phyloP scores from a whole-genome alignment of 2,113 vertebrate genomes.

The Pandion haliaetus region DNA sequence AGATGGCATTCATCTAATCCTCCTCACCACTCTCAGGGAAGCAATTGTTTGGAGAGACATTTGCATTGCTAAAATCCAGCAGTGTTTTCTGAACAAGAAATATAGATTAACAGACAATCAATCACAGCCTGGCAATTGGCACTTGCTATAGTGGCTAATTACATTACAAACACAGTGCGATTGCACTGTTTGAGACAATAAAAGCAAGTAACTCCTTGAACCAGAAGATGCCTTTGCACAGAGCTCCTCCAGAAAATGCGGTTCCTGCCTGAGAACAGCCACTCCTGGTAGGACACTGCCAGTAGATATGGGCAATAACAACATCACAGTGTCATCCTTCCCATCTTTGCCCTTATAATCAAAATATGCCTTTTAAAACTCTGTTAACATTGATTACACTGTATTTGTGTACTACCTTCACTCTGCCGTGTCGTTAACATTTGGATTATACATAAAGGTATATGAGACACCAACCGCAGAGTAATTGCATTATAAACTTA shows the following conservation, averaged over 20 bases:
- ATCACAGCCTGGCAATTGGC: not conserved
- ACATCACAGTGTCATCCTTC: not conserved
- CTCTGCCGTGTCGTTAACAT: not conserved
- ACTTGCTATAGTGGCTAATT: not conserved
- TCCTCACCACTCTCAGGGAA: not conserved
- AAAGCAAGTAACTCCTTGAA: not conserved
- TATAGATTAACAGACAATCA: not conserved
- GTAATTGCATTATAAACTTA: not conserved
- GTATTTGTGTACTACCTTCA: not conserved
- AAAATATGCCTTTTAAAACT: not conserved
- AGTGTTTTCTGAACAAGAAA: not conserved
- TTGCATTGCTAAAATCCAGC: not conserved
- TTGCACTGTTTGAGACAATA: not conserved
- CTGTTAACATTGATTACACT: not conserved
- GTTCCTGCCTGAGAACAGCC: not conserved
- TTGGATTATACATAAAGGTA: not conserved
- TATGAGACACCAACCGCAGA: not conserved
- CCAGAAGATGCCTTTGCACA: not conserved
- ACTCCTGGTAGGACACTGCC: not conserved
- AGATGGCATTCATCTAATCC: not conserved
- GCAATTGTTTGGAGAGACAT: not conserved
- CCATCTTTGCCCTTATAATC: not conserved
- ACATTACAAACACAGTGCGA: not conserved
- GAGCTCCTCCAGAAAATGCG: not conserved
- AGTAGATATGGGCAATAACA: not conserved